Evolutionary conservation across 2,797 vertebrate genomes (phyloP), one percentile per base, ranked within the genome.

Genomic region (Acrossocheilus wenchowensis): DNA sequence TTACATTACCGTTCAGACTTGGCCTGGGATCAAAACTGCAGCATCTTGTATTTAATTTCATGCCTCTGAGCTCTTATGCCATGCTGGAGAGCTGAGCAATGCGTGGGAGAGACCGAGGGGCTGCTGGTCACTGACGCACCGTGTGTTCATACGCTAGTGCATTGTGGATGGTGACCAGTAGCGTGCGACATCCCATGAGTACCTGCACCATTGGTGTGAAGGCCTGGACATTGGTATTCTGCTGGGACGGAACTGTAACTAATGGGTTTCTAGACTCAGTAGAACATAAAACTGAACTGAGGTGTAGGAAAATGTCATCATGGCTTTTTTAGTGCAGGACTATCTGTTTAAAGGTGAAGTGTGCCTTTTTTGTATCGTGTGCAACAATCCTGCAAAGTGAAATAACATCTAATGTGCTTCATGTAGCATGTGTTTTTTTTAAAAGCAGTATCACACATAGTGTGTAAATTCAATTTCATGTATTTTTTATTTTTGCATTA

Each of bases 1-100:
- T 81, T 48, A 68, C 66, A 68, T 68, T 68, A 21, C 17, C 11
- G 0, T 81, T 77, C n/a, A 54, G 60, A 68, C 71, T 52, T 57
- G 62, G 85, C 80, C 60, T 19, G 8, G n/a, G 30, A 41, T 43
- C 81, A 74, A 34, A 87, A 39, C 52, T 9, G 10, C n/a, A 83
- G 23, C 81, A 84, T 79, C 78, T 77, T 81, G 83, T 78, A 64
- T 45, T 69, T 85, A 69, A 81, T 88, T 85, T 85, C 83, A 88
- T 85, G 82, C 71, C 78, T 88, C 62, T 81, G 52, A 85, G 83
- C 48, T 78, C 68, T 69, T 81, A 39, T 85, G 19, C 69, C 74
- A 34, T 19, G 45, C 57, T 48, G 78, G 52, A 57, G 83, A 78
- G 62, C 34, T 14, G 34, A 77, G 30, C 60, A 45, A 39, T 68